Percentiles rank a stretch among this genome's conserved stretches.
phyloP scores from a whole-genome alignment of 2,888 invertebrate genomes.

The Caenorhabditis wallacei region DNA sequence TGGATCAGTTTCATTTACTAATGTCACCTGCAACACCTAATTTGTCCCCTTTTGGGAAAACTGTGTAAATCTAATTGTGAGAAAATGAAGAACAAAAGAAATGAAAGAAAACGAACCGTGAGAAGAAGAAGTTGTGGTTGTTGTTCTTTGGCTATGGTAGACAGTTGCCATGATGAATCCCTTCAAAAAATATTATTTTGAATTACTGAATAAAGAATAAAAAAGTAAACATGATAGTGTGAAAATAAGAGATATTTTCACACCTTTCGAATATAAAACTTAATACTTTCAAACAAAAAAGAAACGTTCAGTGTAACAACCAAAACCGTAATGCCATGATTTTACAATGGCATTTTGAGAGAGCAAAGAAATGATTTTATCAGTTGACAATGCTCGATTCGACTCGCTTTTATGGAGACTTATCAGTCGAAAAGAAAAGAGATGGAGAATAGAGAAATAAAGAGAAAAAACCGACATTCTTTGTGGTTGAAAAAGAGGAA shows the following conservation, averaged over 20 bases:
- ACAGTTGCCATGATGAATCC: slow-evolving; percentile 36
- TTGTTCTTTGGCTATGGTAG: slow-evolving; percentile 34
- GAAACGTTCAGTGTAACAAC: slow-evolving; percentile 19
- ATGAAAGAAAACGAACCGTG: slow-evolving; percentile 11
- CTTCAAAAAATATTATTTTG: slow-evolving; percentile 13
- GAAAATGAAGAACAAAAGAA: not conserved
- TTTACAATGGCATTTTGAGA: slow-evolving; percentile 45
- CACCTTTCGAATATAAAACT: slow-evolving; percentile 9
- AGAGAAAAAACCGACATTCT: slow-evolving; percentile 35
- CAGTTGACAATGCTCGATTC: slow-evolving; percentile 49
- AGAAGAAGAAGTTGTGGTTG: slow-evolving; percentile 19
- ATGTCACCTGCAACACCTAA: slow-evolving; percentile 14
- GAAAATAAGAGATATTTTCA: slow-evolving; percentile 3
- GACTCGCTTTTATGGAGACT: slow-evolving; percentile 55
- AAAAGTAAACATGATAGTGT: not conserved
- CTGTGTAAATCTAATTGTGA: not conserved
- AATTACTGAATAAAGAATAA: slow-evolving; percentile 7
- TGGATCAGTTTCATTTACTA: slow-evolving; percentile 24
- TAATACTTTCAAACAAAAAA: slow-evolving; percentile 8
- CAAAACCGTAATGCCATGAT: slow-evolving; percentile 37
- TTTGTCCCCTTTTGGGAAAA: slow-evolving; percentile 1
- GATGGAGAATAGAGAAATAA: slow-evolving; percentile 23
- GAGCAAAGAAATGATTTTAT: slow-evolving; percentile 46
- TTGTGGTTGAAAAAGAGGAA: slow-evolving; percentile 4
- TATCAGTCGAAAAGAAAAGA: slow-evolving; percentile 40